These are phyloP conservation scores for Eumaeus atala DNA, from an alignment of 1,140 invertebrate species.

Conservation along the genomic window DNA sequence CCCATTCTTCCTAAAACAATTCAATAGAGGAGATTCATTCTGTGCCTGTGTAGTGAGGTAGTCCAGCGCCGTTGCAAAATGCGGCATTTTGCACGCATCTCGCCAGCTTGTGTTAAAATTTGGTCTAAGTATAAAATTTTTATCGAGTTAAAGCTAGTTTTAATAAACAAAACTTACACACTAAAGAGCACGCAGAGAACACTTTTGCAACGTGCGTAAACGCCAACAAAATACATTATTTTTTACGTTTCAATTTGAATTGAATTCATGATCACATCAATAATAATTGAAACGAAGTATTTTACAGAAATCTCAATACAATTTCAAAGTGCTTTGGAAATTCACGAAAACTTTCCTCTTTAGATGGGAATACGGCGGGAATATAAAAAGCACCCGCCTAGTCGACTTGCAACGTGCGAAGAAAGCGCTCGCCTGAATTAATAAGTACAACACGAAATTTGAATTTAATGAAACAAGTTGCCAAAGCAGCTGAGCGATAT, in stretches of 20 bases:
- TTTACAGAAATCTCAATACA: slow-evolving; percentile 26
- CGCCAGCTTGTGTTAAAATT: no score
- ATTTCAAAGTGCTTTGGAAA: slow-evolving; percentile 35
- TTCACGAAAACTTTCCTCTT: slow-evolving; percentile 37
- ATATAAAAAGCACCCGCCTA: slow-evolving; percentile 61
- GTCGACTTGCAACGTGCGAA: slow-evolving; percentile 43
- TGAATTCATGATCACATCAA: slow-evolving; percentile 11
- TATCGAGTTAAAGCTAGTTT: no score
- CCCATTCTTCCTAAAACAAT: no score
- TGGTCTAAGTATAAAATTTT: no score
- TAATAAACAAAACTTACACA: no score
- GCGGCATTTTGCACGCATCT: no score
- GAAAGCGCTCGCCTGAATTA: slow-evolving; percentile 67
- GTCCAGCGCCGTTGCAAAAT: no score
- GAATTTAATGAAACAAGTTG: slow-evolving; percentile 76
- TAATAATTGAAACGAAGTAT: slow-evolving; percentile 7
- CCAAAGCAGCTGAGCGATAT: slow-evolving; percentile 61
- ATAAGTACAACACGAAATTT: slow-evolving; percentile 76
- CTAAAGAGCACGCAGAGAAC: no score
- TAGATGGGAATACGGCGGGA: slow-evolving; percentile 38
- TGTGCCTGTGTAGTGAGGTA: no score
- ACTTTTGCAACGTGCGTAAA: neutral
- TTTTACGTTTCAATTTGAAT: slow-evolving; percentile 6
- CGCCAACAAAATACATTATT: no score
- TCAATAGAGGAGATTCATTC: no score